Evolutionary conservation across 1,140 invertebrate genomes (phyloP).

Genomic region (Pseudobourletiella spinata): DNA sequence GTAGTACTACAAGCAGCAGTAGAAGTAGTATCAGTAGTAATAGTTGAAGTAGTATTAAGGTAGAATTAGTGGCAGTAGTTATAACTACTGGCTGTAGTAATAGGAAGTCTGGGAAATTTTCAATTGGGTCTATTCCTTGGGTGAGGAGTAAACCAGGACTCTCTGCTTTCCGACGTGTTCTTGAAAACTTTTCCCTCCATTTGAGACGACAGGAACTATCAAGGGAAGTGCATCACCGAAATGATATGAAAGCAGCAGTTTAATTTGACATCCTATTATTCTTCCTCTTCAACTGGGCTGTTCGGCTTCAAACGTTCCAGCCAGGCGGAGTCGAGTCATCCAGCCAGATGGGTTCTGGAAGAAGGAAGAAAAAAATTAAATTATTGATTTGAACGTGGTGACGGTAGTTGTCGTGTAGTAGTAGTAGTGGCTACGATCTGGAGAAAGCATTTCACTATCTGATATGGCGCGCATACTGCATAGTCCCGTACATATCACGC

Average conservation of each 20-base stretch:
- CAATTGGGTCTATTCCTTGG: too few relatives aligned
- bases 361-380: conserved; percentile 7
- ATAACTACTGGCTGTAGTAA: background rate
- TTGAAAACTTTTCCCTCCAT: too few relatives aligned
- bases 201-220: background rate
- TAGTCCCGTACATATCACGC: too few relatives aligned
- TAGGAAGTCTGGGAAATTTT: background rate
- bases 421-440: too few relatives aligned
- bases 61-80: background rate
- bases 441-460: too few relatives aligned
- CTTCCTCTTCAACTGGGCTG: background rate
- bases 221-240: background rate
- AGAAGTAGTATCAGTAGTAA: too few relatives aligned
- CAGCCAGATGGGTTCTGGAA: background rate
- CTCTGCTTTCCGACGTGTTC: too few relatives aligned
- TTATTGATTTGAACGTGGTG: conserved; percentile 20
- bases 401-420: too few relatives aligned
- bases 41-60: too few relatives aligned
- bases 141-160: too few relatives aligned
- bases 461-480: too few relatives aligned
- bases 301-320: background rate
- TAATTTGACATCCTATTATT: conserved; percentile 14
- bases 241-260: background rate
- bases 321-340: background rate
- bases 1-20: too few relatives aligned